These are phyloP conservation scores for Branchipolynoe longqiensis DNA, from an alignment of 2,888 invertebrate genomes.

Conservation along the genomic window DNA sequence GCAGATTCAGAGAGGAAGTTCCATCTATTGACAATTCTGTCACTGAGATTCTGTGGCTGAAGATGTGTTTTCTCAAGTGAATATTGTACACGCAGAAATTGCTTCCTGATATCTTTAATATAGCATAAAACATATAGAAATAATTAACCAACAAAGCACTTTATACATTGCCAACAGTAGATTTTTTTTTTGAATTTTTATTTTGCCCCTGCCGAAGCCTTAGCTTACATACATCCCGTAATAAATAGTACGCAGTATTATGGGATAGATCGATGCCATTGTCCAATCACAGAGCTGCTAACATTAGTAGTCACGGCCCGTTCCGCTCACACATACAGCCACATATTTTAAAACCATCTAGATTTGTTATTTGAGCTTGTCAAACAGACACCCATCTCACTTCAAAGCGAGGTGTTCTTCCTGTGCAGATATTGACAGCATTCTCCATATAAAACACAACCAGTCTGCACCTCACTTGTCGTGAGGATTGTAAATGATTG, in stretches of 20 bases:
- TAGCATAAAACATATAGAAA: not conserved
- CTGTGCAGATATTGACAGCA: too few species aligned
- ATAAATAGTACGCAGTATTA: slow-evolving; percentile 18
- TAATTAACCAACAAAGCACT: not conserved
- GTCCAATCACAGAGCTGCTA: slow-evolving; percentile 56
- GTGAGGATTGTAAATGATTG: too few species aligned
- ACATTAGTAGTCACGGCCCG: slow-evolving; percentile 25
- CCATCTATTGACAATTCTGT: too few species aligned
- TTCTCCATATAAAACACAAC: too few species aligned
- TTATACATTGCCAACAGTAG: slow-evolving; percentile 19
- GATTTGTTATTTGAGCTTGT: not conserved
- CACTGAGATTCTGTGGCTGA: too few species aligned
- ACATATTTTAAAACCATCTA: not conserved
- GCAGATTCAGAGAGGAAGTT: too few species aligned
- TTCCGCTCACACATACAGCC: not conserved
- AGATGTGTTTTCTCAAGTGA: too few species aligned
- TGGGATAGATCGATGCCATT: slow-evolving; percentile 14
- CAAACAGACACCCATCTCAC: not conserved
- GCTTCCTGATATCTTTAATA: not conserved
- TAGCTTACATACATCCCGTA: slow-evolving; percentile 24
- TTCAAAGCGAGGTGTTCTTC: too few species aligned
- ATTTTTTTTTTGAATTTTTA: slow-evolving; percentile 8
- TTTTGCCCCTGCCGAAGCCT: not conserved
- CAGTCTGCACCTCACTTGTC: too few species aligned
- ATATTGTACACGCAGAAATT: too few species aligned